Base-by-base conservation (phyloP, 2,797 vertebrate genomes). In the Nannoperca obscura region DNA sequence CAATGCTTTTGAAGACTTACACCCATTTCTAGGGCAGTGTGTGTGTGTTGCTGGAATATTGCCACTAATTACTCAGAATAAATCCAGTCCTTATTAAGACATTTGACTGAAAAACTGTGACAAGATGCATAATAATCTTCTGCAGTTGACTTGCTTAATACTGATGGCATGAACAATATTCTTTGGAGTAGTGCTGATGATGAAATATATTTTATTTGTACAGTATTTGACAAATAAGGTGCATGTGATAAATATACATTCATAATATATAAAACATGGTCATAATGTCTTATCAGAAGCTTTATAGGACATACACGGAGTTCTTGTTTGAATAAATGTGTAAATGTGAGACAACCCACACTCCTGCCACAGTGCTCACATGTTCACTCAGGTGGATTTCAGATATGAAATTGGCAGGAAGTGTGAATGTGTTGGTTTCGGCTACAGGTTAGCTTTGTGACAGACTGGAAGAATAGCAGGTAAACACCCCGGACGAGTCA, bases 1-100 rank as follows among this genome's bases (percentile, higher is more conserved):
- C 74, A 88, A 80, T 75, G 81, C 82, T 82, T 83, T 54, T 86
- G 67, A 85, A 86, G 84, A 86, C 83, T 67, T 81, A 17, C 46
- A 76, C 66, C 63, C 54, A 59, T 91, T 89, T 89, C 78, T 83
- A 71, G 69, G 65, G 34, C 62, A 64, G 52, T 71, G 57, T 2
- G 2, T 62, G 3, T 5, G 30, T 27, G 24, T 27, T 2, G 38
- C 66, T 89, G 83, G 77, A 89, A 70, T 67, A 61, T 82, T 82
- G 75, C 78, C 77, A 74, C 74, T 86, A 87, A 92, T 91, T 87
- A 89, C 78, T 80, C 32, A 22, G 57, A 84, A 68, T 83, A 82
- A 86, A 91, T 88, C 80, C 78, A 76, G 77, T 78, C 61, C 73
- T 88, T 89, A 89, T 91, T 78, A 86, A 79, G 66, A 64, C 74